phyloP scores from a whole-genome alignment of 2,797 vertebrate genomes.

The Danio albolineatus region DNA sequence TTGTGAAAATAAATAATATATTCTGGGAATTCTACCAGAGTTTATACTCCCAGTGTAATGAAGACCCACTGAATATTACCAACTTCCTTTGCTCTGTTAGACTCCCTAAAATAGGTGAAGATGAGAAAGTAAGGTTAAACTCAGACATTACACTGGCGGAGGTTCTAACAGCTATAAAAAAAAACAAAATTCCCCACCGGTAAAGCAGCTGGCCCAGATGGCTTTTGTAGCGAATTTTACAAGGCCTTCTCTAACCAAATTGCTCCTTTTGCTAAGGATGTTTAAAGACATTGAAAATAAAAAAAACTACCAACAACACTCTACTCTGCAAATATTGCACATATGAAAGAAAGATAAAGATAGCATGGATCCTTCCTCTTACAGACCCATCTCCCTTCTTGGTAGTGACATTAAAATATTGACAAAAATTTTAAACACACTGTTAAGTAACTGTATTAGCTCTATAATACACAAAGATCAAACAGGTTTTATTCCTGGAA shows the following conservation, averaged over 20 bases:
- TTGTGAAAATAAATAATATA: no score
- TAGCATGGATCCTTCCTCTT: background rate
- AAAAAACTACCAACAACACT: background rate
- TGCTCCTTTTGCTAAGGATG: background rate
- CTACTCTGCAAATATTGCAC: background rate
- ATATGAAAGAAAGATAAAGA: conserved; percentile 8
- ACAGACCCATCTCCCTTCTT: conserved; percentile 10
- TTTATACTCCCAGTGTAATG: no score
- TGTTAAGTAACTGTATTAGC: conserved; percentile 36
- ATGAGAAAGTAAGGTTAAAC: no score
- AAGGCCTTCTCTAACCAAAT: background rate
- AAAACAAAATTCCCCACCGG: no score
- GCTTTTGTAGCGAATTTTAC: background rate
- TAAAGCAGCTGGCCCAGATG: background rate
- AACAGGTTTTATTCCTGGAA: conserved; percentile 29
- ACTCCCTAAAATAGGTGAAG: no score
- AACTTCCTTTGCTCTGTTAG: no score
- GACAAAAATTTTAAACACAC: no score
- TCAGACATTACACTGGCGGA: no score
- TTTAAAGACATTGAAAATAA: background rate
- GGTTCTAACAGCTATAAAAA: no score
- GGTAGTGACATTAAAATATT: conserved; percentile 28
- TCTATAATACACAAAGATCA: conserved; percentile 47
- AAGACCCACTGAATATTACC: no score
- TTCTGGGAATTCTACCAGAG: no score